Percentiles rank a stretch among this genome's conserved stretches.
These are phyloP conservation scores for Drosophila helvetica DNA, from an alignment of 2,888 invertebrate species.

Conservation along the genomic window DNA sequence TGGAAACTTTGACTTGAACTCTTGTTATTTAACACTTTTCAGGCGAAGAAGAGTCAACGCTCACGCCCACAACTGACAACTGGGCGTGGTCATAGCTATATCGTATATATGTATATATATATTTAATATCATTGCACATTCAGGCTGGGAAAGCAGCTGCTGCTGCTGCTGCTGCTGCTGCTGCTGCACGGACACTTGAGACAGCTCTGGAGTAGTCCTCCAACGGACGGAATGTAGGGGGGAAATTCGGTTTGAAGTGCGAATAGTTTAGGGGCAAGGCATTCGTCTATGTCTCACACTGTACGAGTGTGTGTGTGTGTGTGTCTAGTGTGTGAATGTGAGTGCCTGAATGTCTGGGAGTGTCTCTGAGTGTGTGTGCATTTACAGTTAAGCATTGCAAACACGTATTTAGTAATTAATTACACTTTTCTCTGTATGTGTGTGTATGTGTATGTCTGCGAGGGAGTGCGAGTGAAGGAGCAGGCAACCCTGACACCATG, in stretches of 20 bases:
- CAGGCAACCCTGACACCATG: neutral
- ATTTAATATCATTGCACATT: slow-evolving; percentile 29
- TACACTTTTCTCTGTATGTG: slow-evolving; percentile 67
- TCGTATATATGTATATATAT: slow-evolving; percentile 11
- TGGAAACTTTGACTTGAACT: slow-evolving; percentile 43
- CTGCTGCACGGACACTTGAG: slow-evolving; percentile 22
- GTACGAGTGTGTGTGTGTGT: slow-evolving; percentile 1
- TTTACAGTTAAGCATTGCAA: slow-evolving; percentile 42
- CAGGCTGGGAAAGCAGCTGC: neutral
- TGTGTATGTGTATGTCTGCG: slow-evolving; percentile 2
- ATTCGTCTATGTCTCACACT: slow-evolving; percentile 18
- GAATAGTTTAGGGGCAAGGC: slow-evolving; percentile 61
- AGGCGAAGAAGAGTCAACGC: slow-evolving; percentile 15
- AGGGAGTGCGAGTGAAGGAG: neutral
- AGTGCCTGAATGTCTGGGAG: neutral
- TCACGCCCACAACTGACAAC: slow-evolving; percentile 33
- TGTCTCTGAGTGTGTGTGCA: neutral
- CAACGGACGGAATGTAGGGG: neutral
- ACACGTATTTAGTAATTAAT: slow-evolving; percentile 75
- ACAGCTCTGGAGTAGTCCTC: slow-evolving; percentile 25
- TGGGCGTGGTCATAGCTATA: slow-evolving; percentile 32
- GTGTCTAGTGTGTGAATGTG: slow-evolving; percentile 7
- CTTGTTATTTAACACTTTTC: slow-evolving; percentile 53
- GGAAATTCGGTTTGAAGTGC: slow-evolving; percentile 61
- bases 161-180: slow-evolving; percentile 1